Evolutionary conservation across 2,797 vertebrate genomes (phyloP).

Genomic region (Typhlichthys eigenmanni): DNA sequence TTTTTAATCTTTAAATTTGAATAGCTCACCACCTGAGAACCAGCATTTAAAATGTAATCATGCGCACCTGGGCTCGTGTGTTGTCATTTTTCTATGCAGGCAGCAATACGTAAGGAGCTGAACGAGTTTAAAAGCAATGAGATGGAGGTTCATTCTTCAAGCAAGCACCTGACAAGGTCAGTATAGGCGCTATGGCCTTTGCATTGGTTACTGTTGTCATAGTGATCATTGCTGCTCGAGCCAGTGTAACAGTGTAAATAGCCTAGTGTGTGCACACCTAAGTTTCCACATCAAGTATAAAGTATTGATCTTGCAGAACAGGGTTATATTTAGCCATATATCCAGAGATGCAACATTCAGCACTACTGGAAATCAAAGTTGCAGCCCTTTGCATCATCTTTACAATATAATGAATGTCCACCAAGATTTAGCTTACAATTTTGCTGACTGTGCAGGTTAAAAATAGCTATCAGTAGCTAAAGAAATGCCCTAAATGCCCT

Average conservation of each 20-base stretch:
- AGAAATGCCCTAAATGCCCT: constrained; percentile 25
- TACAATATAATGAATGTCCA: constrained; percentile 64
- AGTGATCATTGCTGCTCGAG: neutral
- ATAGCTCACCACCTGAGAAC: constrained; percentile 18
- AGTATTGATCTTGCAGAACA: constrained; percentile 32
- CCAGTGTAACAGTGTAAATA: constrained; percentile 34
- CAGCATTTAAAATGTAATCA: neutral
- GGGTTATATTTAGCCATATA: constrained; percentile 55
- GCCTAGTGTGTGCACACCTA: constrained; percentile 14
- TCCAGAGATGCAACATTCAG: neutral
- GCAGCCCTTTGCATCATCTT: constrained; percentile 40
- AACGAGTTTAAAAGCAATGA: constrained; percentile 99
- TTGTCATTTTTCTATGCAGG: constrained; percentile 71
- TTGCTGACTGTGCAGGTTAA: constrained; percentile 47
- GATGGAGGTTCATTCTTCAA: constrained; percentile 97
- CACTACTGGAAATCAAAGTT: constrained; percentile 48
- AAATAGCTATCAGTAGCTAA: constrained; percentile 33
- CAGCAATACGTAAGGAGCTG: constrained; percentile 96
- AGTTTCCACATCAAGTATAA: constrained; percentile 17
- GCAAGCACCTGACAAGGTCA: constrained; percentile 97
- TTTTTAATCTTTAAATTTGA: constrained; percentile 3
- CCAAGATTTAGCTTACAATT: constrained; percentile 62
- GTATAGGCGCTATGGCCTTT: constrained; percentile 12
- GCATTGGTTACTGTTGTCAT: neutral
- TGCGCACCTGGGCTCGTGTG: constrained; percentile 23